Percentiles rank a stretch among this genome's conserved stretches.
phyloP scores from a whole-genome alignment of 2,797 vertebrate genomes.

The Otolemur crassicaudatus region DNA sequence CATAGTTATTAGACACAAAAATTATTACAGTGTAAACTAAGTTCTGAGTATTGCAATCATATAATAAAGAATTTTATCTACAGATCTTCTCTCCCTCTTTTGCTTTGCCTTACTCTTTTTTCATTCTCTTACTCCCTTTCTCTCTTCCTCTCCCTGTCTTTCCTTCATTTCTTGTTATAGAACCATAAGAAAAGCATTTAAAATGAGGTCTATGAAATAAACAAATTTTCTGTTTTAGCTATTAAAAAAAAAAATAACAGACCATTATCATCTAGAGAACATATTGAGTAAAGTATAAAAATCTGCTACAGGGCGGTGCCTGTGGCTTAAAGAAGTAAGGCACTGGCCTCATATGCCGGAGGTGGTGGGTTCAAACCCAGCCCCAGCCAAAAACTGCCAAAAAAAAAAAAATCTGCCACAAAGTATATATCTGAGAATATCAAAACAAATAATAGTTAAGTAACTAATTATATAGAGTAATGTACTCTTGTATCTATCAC shows the following conservation, averaged over 20 bases:
- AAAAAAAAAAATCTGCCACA: neutral
- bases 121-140: neutral
- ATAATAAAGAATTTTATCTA: neutral
- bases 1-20: neutral
- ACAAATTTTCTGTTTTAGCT: neutral
- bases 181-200: neutral
- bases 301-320: neutral
- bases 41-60: neutral
- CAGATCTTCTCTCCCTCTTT: rapidly evolving
- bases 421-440: neutral
- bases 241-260: neutral
- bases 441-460: neutral
- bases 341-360: too few relatives aligned
- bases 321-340: too few relatives aligned
- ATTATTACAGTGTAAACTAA: neutral
- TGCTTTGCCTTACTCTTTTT: neutral
- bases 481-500: neutral
- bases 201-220: neutral
- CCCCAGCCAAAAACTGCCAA: too few relatives aligned
- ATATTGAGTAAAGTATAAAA: neutral
- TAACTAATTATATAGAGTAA: neutral
- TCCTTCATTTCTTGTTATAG: neutral
- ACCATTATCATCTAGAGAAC: neutral
- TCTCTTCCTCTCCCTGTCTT: neutral
- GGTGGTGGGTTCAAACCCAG: too few relatives aligned